These are phyloP conservation scores for Epinotia bilunana DNA, from an alignment of 2,888 invertebrate species.

Conservation along the genomic window DNA sequence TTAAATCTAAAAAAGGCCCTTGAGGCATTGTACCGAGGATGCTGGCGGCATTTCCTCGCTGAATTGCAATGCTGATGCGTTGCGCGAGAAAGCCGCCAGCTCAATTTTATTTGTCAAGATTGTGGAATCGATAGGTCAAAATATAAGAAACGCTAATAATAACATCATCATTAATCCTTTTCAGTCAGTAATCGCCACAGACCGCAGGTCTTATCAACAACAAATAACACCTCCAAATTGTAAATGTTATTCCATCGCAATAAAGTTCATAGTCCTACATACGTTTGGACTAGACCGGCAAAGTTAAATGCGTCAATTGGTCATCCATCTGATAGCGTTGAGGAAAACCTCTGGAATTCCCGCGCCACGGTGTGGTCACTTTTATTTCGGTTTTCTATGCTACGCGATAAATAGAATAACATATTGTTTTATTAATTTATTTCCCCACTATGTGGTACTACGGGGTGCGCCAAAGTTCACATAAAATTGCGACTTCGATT, in stretches of 20 bases:
- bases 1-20: no score
- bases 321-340: slow-evolving; percentile 19
- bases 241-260: neutral
- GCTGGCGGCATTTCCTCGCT: no score
- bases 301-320: slow-evolving; percentile 5
- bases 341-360: slow-evolving; percentile 34
- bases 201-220: neutral
- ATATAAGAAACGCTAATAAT: no score
- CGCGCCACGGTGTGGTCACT: slow-evolving; percentile 21
- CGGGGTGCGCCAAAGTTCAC: no score
- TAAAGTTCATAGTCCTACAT: slow-evolving; percentile 1
- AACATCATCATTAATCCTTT: neutral
- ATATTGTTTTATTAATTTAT: neutral
- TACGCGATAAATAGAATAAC: neutral
- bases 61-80: no score
- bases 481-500: no score
- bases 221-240: neutral
- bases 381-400: slow-evolving; percentile 3
- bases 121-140: no score
- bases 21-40: no score
- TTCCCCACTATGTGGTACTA: no score
- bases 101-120: no score
- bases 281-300: neutral
- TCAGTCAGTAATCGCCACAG: neutral
- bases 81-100: no score